Evolutionary conservation across 2,888 invertebrate genomes (phyloP).

Genomic region (Chydorus sphaericus): DNA sequence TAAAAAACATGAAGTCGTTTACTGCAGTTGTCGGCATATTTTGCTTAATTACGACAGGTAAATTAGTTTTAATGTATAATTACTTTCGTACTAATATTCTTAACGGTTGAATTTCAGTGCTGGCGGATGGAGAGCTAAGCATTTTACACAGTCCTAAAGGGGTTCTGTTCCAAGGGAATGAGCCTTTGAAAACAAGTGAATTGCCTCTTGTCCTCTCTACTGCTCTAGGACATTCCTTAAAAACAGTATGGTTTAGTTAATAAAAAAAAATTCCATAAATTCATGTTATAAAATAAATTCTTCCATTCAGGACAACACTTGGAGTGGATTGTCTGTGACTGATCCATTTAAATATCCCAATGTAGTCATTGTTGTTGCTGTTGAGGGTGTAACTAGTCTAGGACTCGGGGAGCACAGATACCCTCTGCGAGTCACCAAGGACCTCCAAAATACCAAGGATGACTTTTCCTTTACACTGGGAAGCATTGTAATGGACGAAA

Average conservation of each 20-base stretch:
- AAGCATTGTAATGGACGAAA: background rate
- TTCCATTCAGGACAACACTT: constrained; percentile 40
- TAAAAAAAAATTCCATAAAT: background rate
- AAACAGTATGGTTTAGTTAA: constrained; percentile 36
- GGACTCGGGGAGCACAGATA: constrained; percentile 36
- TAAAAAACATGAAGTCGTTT: background rate
- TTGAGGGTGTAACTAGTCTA: constrained; percentile 46
- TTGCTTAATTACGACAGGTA: background rate
- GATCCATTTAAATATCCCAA: constrained; percentile 61
- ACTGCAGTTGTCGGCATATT: background rate
- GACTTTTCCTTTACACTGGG: constrained; percentile 1
- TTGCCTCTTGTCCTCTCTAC: constrained; percentile 57
- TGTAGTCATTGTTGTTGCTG: constrained; percentile 48
- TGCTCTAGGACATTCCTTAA: constrained; percentile 53
- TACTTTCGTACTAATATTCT: background rate
- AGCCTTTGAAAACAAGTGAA: constrained; percentile 43
- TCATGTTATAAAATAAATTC: background rate
- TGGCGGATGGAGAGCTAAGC: constrained; percentile 48
- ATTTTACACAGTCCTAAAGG: constrained; percentile 52
- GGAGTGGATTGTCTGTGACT: constrained; percentile 49
- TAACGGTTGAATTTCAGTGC: constrained; percentile 34
- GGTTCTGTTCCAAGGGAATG: constrained; percentile 49
- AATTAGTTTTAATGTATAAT: background rate
- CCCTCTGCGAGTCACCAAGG: constrained; percentile 30
- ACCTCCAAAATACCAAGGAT: constrained; percentile 17